These are phyloP conservation scores for Gallinago stenura DNA, from an alignment of 2,797 vertebrate species.

Conservation along the genomic window DNA sequence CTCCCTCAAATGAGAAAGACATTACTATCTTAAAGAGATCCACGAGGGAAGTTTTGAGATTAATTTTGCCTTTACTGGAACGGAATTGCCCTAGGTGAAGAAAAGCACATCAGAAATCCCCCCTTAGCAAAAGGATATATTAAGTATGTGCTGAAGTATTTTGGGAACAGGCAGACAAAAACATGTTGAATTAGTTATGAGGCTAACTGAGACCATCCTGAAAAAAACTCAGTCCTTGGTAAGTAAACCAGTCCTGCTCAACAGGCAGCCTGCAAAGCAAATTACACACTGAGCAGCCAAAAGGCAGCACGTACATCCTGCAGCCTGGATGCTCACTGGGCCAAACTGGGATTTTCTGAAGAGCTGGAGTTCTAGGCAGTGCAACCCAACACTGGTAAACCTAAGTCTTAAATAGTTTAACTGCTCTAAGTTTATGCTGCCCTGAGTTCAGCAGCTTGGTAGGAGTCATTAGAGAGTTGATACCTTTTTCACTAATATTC, in stretches of 20 bases:
- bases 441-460: not conserved
- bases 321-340: not conserved
- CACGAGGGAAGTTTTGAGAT: not conserved
- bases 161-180: not conserved
- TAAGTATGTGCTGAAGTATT: not conserved
- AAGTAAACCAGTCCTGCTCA: not conserved
- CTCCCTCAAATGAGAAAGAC: not conserved
- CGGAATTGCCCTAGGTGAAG: not conserved
- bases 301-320: not conserved
- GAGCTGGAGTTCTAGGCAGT: not conserved
- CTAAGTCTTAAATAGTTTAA: not conserved
- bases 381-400: not conserved
- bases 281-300: not conserved
- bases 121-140: not conserved
- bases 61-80: not conserved
- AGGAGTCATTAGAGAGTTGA: not conserved
- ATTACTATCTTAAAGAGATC: not conserved
- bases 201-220: not conserved
- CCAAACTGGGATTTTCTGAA: not conserved
- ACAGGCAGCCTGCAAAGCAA: not conserved
- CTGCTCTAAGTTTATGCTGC: not conserved
- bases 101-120: not conserved
- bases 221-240: not conserved
- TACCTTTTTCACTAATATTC: not conserved
- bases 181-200: not conserved